phyloP scores from a whole-genome alignment of 2,888 invertebrate species.

The Cataglyphis cursor region DNA sequence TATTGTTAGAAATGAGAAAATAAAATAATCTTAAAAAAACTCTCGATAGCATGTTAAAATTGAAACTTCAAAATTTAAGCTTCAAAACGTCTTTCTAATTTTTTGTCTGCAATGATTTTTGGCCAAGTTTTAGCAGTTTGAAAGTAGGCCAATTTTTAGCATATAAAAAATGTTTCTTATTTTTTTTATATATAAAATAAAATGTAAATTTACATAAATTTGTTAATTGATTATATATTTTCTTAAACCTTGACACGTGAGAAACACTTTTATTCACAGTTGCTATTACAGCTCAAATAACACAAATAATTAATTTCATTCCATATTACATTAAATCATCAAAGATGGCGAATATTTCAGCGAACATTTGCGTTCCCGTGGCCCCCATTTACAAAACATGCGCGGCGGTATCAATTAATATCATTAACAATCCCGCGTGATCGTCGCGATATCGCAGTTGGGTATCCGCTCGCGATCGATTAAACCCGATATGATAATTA shows the following conservation, averaged over 20 bases:
- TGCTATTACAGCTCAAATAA: neutral
- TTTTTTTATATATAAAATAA: neutral
- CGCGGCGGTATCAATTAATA: conserved; percentile 49
- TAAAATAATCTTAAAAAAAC: too few species aligned
- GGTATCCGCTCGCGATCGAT: conserved; percentile 36
- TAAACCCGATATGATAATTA: conserved; percentile 52
- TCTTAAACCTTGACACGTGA: neutral
- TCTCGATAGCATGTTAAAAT: too few species aligned
- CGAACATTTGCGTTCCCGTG: conserved; percentile 18
- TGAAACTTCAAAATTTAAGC: too few species aligned
- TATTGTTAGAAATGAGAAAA: too few species aligned
- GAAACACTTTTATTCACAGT: conserved; percentile 15
- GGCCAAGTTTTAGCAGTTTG: too few species aligned
- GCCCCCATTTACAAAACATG: conserved; percentile 45
- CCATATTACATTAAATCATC: conserved; percentile 30
- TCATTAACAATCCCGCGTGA: conserved; percentile 49
- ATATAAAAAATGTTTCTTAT: too few species aligned
- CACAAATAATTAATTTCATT: conserved; percentile 42
- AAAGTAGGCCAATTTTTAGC: too few species aligned
- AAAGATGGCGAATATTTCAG: conserved; percentile 45
- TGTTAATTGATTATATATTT: neutral
- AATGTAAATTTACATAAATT: neutral
- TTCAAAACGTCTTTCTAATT: too few species aligned
- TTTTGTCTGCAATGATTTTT: too few species aligned
- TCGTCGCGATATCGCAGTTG: conserved; percentile 37